A percentile compares a stretch with the other conserved stretches of the same genome.
Conservation (phyloP, 2,113 vertebrate species). For the Calidris pugnax region DNA sequence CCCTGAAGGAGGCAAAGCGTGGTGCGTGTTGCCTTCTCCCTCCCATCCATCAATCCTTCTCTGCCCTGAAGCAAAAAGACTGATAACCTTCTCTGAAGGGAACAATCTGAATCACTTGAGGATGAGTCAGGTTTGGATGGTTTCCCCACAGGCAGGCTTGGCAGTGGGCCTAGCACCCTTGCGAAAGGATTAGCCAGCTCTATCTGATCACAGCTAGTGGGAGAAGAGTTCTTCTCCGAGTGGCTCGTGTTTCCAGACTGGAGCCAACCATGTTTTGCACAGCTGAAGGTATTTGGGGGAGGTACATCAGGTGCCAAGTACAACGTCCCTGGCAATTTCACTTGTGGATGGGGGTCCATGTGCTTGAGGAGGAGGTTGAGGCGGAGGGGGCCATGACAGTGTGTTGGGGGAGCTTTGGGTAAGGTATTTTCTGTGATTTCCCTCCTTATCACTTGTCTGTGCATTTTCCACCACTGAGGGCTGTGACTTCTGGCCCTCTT, state of each 20-base stretch:
- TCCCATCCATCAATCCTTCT: background rate
- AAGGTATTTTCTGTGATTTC: background rate
- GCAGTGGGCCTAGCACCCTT: background rate
- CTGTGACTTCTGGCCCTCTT: background rate
- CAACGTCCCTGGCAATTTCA: background rate
- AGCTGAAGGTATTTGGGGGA: background rate
- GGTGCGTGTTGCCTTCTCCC: background rate
- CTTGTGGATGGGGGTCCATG: background rate
- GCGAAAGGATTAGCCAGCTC: background rate
- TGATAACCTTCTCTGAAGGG: background rate
- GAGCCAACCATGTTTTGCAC: background rate
- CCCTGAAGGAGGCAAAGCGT: background rate
- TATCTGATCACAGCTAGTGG: background rate
- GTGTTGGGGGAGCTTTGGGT: background rate
- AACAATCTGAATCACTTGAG: background rate
- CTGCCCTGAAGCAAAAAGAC: background rate
- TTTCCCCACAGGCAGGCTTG: background rate
- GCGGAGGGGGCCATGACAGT: background rate
- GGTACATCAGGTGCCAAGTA: background rate
- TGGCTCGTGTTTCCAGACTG: background rate
- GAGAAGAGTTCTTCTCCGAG: background rate
- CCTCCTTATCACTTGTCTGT: background rate
- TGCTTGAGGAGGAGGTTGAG: background rate
- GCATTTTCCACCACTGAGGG: accelerated
- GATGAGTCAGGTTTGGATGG: constrained; percentile 19